Conservation (phyloP, 2,888 invertebrate species). For the Bembecia ichneumoniformis region DNA sequence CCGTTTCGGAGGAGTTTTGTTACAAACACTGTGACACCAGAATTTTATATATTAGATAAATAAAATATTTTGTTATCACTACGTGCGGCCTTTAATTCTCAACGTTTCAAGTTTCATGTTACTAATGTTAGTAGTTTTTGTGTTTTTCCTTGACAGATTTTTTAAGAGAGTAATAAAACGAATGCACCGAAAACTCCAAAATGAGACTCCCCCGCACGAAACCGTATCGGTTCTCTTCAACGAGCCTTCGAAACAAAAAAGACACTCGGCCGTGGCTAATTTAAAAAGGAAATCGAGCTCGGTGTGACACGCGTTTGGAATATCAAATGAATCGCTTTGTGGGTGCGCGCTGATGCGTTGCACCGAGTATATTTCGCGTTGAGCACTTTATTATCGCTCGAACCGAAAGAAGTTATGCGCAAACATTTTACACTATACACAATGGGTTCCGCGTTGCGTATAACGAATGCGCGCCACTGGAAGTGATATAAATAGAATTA, state of each 20-base stretch:
- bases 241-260: constrained; percentile 57
- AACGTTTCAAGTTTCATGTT: too few species aligned
- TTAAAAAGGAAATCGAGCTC: constrained; percentile 68
- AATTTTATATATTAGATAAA: too few species aligned
- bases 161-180: constrained; percentile 14
- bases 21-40: too few species aligned
- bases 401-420: constrained; percentile 27
- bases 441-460: background rate
- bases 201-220: constrained; percentile 33
- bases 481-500: too few species aligned
- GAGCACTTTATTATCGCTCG: constrained; percentile 56
- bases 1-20: too few species aligned
- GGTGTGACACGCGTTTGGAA: constrained; percentile 32
- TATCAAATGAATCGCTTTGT: constrained; percentile 30
- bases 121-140: too few species aligned
- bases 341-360: constrained; percentile 65
- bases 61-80: too few species aligned
- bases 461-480: background rate
- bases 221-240: constrained; percentile 34
- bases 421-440: constrained; percentile 4
- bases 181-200: constrained; percentile 34
- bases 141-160: background rate
- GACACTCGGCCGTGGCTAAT: constrained; percentile 66
- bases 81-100: too few species aligned
- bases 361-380: constrained; percentile 38